Evolutionary conservation across 2,113 vertebrate species (phyloP).

Genomic region (Cygnus atratus): DNA sequence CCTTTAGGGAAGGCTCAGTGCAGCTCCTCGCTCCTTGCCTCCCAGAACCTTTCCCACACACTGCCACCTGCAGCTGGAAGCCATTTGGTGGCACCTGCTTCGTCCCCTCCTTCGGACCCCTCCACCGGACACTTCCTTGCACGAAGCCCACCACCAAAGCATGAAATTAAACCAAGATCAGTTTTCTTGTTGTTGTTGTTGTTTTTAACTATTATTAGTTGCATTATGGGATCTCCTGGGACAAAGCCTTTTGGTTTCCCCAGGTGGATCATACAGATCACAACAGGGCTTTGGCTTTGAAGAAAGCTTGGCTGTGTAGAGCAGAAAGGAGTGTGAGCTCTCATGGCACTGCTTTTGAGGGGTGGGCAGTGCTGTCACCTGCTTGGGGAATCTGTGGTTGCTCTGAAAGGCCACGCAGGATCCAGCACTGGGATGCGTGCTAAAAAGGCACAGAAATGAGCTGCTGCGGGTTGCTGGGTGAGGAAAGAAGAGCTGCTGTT

Average conservation of each 20-base stretch:
- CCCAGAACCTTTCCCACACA: not conserved
- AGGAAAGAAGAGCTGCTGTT: not conserved
- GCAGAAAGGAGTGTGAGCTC: not conserved
- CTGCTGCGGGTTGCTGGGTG: not conserved
- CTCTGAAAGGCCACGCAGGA: not conserved
- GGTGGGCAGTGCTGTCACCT: not conserved
- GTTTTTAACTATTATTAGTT: not conserved
- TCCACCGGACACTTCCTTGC: not conserved
- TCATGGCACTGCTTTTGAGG: not conserved
- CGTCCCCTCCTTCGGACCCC: not conserved
- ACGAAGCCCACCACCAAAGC: not conserved
- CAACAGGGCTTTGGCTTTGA: not conserved
- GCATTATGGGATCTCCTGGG: not conserved
- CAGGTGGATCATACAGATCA: not conserved
- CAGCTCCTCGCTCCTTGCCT: not conserved
- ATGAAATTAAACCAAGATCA: not conserved
- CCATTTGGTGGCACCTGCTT: not conserved
- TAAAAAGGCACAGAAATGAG: not conserved
- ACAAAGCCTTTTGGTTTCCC: not conserved
- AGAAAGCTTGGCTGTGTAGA: not conserved
- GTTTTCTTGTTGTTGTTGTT: not conserved
- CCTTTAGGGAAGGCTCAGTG: accelerated
- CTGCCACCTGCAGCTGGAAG: not conserved
- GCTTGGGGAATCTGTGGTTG: not conserved
- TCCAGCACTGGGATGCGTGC: not conserved